Evolutionary conservation across 2,797 vertebrate genomes (phyloP).

Genomic region (Linurgus olivaceus): DNA sequence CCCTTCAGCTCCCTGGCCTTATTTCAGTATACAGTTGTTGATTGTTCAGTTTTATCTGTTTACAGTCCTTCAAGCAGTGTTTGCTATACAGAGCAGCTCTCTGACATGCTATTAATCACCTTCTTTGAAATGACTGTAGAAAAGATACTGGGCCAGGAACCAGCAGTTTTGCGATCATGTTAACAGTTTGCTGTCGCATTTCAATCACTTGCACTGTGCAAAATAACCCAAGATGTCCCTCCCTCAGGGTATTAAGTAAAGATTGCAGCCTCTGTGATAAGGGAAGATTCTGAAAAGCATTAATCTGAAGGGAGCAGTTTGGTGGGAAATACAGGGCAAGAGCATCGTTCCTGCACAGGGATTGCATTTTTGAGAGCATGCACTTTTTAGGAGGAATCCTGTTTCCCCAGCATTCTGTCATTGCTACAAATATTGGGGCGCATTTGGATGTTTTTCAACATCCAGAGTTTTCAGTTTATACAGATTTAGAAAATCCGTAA

Average conservation of each 20-base stretch:
- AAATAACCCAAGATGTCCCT: constrained; percentile 26
- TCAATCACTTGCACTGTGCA: background rate
- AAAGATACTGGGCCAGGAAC: constrained; percentile 5
- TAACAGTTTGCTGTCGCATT: background rate
- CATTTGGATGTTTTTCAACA: background rate
- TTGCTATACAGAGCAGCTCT: background rate
- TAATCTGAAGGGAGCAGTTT: background rate
- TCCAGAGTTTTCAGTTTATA: background rate
- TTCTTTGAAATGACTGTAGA: background rate
- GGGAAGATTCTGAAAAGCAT: background rate
- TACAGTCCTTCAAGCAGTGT: background rate
- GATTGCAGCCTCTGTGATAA: background rate
- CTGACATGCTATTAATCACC: constrained; percentile 36
- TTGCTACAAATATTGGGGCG: background rate
- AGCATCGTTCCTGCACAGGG: background rate
- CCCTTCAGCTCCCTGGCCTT: background rate
- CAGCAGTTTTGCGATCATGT: background rate
- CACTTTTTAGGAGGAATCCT: background rate
- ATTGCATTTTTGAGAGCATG: rapidly evolving
- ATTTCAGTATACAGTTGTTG: background rate
- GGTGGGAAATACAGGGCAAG: background rate
- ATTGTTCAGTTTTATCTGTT: background rate
- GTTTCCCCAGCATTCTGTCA: background rate
- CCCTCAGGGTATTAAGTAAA: constrained; percentile 35
- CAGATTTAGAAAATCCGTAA: constrained; percentile 42